Base-by-base conservation (phyloP, 2,113 vertebrate species). In the Lichenostomus cassidix region DNA sequence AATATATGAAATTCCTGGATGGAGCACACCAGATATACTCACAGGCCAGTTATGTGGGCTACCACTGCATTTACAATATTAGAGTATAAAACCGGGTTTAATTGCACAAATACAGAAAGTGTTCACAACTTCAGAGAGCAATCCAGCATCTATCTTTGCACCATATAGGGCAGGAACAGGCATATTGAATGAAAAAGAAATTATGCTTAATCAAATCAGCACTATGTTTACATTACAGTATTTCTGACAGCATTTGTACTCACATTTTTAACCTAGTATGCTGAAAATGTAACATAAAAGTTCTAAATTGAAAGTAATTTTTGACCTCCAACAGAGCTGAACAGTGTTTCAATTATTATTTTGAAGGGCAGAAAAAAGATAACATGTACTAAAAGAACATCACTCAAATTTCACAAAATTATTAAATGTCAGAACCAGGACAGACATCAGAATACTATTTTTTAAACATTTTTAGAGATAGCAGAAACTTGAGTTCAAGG, bases 141-240 rank as follows among this genome's bases (percentile, higher is more conserved):
- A 73, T 1, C 15, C 6, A 79, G 56, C 12, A 55, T 18, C 10
- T 24, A 24, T 29, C 59, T 39, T 47, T 47, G 21, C n/a, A 81
- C 3, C 25, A 33, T 5, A 23, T 0, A n/a, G 35, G 4, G 44
- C 11, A 2, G 22, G 13, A 75, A 56, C n/a, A 39, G 20, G 5
- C 22, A 74, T 11, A 37, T 4, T n/a, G 21, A 62, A 67, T 23
- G 12, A 50, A 7, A 35, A 8, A 65, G 35, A 83, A 77, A 35
- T 11, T 19, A 13, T 11, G 29, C 63, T 88, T 52, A 83, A 60
- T 5, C 19, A 82, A 74, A 74, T 33, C 15, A 47, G 28, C 18
- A 33, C 4, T 15, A 39, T 49, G 81, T 91, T 90, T 3, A 81
- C 77, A 60, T 13, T 0, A 63, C 15, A 67, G 2, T 44, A 73